Conservation (phyloP, 2,888 invertebrate species). For the Apotomis turbidana region DNA sequence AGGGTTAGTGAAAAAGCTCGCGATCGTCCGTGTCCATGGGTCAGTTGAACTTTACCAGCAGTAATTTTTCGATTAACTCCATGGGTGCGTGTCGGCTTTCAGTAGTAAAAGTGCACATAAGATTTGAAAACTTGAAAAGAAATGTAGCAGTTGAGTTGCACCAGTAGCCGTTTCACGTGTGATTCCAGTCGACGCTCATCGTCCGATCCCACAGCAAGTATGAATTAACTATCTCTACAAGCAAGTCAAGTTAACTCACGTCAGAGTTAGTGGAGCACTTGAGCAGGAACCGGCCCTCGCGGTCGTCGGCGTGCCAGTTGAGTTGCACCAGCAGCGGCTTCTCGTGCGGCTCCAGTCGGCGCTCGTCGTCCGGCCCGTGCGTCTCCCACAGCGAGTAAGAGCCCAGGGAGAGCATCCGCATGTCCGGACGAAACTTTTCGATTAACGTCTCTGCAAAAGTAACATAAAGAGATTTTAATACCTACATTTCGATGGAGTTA, state of each 20-base stretch:
- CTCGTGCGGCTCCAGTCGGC: constrained; percentile 94
- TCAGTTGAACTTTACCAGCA: no score
- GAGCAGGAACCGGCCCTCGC: constrained; percentile 98
- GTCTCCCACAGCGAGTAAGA: constrained; percentile 90
- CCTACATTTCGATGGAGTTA: no score
- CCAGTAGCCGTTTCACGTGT: no score
- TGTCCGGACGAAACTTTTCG: constrained; percentile 99
- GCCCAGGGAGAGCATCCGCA: constrained; percentile 95
- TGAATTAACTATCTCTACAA: not conserved
- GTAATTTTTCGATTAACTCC: no score
- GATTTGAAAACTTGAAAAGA: no score
- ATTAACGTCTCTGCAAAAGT: constrained; percentile 90
- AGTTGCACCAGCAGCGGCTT: constrained; percentile 98
- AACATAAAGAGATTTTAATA: not conserved
- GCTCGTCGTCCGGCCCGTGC: constrained; percentile 92
- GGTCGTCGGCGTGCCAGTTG: constrained; percentile 99
- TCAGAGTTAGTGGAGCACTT: constrained; percentile 95
- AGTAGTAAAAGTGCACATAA: no score
- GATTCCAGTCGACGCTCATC: constrained; percentile 92
- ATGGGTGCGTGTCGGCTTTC: no score
- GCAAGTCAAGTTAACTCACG: constrained; percentile 63
- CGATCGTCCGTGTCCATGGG: no score
- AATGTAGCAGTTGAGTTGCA: no score
- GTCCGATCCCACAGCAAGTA: constrained; percentile 87
- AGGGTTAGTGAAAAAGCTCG: no score